Conservation (phyloP, 2,113 vertebrate species). For the Chionis minor region DNA sequence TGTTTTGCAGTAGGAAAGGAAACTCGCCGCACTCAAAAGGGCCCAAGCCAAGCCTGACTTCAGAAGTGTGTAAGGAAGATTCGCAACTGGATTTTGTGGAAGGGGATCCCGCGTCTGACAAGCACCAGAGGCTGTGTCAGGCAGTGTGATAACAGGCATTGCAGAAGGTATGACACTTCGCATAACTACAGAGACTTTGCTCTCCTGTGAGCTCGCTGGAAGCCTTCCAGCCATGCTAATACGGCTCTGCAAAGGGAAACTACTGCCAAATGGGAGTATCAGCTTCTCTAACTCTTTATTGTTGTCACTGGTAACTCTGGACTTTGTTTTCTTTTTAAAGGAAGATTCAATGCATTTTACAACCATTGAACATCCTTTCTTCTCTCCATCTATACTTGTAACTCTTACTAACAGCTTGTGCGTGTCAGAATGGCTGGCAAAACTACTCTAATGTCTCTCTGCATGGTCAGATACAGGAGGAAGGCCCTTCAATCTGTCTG, state of each 20-base stretch:
- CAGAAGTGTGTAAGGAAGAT: not conserved
- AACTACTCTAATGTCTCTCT: not conserved
- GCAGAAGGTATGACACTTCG: not conserved
- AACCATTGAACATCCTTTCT: constrained; percentile 46
- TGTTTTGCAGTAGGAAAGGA: constrained; percentile 17
- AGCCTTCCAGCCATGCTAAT: constrained; percentile 20
- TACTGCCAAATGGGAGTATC: constrained; percentile 36
- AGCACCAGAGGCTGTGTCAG: not conserved
- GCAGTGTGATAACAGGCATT: not conserved
- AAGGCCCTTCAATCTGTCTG: not conserved
- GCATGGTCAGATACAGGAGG: not conserved
- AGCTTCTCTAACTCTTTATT: constrained; percentile 22
- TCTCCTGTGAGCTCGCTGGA: not conserved
- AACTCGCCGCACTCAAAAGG: not conserved
- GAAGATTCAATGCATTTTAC: constrained; percentile 43
- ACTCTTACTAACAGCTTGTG: not conserved
- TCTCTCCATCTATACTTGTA: constrained; percentile 11
- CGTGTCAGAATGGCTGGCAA: not conserved
- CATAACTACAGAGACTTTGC: not conserved
- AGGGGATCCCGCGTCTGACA: not conserved
- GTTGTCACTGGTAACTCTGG: not conserved
- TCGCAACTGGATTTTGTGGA: not conserved
- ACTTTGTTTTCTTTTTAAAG: constrained; percentile 47
- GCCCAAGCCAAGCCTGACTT: not conserved
- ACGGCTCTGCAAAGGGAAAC: not conserved